phyloP scores from a whole-genome alignment of 2,888 invertebrate species.

The Aspidapion aeneum region DNA sequence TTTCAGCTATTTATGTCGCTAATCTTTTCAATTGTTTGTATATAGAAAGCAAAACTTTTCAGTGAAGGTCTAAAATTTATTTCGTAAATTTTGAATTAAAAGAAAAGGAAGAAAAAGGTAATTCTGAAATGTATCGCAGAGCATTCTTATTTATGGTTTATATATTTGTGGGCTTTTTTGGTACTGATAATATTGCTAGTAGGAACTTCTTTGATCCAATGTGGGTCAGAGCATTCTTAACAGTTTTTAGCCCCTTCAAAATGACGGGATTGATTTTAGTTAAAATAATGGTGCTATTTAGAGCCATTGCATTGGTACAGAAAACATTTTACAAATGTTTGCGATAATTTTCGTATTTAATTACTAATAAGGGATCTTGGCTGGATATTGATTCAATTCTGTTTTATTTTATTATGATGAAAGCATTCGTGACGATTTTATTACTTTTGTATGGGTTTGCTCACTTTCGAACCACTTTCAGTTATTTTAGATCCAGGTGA shows the following conservation, averaged over 20 bases:
- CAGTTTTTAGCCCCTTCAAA: constrained; percentile 87
- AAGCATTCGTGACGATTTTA: constrained; percentile 68
- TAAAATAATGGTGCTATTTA: constrained; percentile 79
- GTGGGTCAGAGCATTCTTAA: constrained; percentile 87
- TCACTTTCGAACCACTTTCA: constrained; percentile 50
- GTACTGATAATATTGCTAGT: constrained; percentile 96
- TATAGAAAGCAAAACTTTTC: constrained; percentile 28
- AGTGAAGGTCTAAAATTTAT: constrained; percentile 26
- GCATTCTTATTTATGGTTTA: constrained; percentile 49
- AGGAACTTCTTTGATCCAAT: constrained; percentile 95
- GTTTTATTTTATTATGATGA: constrained; percentile 85
- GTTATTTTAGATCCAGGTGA: too few species aligned
- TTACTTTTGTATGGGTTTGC: constrained; percentile 62
- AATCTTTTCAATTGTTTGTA: constrained; percentile 34
- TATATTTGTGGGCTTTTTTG: constrained; percentile 87
- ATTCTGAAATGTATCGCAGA: constrained; percentile 31
- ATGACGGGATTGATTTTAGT: constrained; percentile 82
- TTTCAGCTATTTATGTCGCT: constrained; percentile 32
- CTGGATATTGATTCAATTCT: constrained; percentile 93
- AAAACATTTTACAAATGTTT: constrained; percentile 61
- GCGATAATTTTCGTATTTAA: constrained; percentile 80
- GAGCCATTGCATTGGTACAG: constrained; percentile 59
- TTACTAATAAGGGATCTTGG: constrained; percentile 94
- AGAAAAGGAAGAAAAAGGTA: constrained; percentile 21
- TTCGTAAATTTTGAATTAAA: constrained; percentile 28